Conservation (phyloP, 2,113 vertebrate genomes). For the Nerophis ophidion region DNA sequence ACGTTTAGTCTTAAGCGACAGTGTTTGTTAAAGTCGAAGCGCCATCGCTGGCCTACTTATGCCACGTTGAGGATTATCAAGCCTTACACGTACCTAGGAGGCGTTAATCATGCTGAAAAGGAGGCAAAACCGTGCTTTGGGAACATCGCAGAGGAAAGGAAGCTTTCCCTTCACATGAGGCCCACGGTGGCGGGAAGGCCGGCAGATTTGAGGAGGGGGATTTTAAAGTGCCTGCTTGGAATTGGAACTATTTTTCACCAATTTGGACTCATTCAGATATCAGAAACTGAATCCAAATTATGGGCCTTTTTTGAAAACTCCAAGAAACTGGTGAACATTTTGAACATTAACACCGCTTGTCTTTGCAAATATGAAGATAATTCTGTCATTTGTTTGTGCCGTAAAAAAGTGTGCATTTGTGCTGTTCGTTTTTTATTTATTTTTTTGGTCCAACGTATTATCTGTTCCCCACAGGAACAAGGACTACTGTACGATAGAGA, state of each 20-base stretch:
- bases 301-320: no score
- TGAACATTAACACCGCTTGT: no score
- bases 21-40: background rate
- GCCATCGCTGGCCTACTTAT: slow-evolving; percentile 10
- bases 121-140: background rate
- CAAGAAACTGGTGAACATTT: slow-evolving; percentile 10
- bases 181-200: slow-evolving; percentile 1
- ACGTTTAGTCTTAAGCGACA: slow-evolving; percentile 1
- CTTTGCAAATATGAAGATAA: no score
- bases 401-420: no score
- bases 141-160: background rate
- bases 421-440: no score
- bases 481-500: no score
- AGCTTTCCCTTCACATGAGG: background rate
- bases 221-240: background rate
- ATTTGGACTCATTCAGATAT: background rate
- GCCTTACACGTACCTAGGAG: slow-evolving; percentile 6
- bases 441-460: no score
- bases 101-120: slow-evolving; percentile 7
- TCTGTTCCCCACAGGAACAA: no score
- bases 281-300: no score
- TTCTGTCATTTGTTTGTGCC: no score
- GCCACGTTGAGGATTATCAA: slow-evolving; percentile 13
- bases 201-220: background rate
- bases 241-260: background rate